Evolutionary conservation across 2,113 vertebrate genomes (phyloP).

Genomic region (Cyprinodon brontotheroides): DNA sequence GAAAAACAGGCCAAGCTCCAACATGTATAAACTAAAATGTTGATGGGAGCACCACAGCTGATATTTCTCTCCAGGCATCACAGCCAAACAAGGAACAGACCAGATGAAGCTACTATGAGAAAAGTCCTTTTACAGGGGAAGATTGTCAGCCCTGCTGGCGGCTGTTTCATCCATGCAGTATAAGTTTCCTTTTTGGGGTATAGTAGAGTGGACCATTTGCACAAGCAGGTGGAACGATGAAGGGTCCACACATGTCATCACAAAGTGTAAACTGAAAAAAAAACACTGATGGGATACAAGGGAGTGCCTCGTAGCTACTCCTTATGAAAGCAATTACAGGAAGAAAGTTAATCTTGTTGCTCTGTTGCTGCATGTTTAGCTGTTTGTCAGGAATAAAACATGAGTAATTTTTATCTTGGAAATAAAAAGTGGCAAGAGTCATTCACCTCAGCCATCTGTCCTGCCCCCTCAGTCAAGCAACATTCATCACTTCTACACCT

Average conservation of each 20-base stretch:
- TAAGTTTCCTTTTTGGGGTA: not conserved
- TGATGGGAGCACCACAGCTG: no score
- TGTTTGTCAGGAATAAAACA: conserved; percentile 6
- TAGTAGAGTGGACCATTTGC: not conserved
- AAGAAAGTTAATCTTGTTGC: conserved; percentile 9
- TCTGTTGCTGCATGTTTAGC: not conserved
- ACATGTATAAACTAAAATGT: no score
- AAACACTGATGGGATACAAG: not conserved
- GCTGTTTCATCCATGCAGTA: conserved; percentile 57
- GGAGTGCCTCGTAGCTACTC: not conserved
- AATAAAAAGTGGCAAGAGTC: conserved; percentile 27
- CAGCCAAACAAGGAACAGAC: no score
- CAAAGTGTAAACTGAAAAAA: not conserved
- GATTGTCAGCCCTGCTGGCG: conserved; percentile 3
- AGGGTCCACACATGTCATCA: not conserved
- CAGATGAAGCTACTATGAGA: no score
- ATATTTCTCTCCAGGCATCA: no score
- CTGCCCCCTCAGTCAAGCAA: conserved; percentile 29
- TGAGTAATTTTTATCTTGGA: conserved; percentile 19
- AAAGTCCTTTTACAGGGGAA: no score
- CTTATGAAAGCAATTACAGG: conserved; percentile 32
- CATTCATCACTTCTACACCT: conserved; percentile 42
- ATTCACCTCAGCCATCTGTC: conserved; percentile 32
- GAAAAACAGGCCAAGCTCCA: no score
- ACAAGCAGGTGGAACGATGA: not conserved